Percentiles rank a stretch among this genome's conserved stretches.
Evolutionary conservation across 2,888 invertebrate genomes (phyloP).

Genomic region (Argyresthia albistria): DNA sequence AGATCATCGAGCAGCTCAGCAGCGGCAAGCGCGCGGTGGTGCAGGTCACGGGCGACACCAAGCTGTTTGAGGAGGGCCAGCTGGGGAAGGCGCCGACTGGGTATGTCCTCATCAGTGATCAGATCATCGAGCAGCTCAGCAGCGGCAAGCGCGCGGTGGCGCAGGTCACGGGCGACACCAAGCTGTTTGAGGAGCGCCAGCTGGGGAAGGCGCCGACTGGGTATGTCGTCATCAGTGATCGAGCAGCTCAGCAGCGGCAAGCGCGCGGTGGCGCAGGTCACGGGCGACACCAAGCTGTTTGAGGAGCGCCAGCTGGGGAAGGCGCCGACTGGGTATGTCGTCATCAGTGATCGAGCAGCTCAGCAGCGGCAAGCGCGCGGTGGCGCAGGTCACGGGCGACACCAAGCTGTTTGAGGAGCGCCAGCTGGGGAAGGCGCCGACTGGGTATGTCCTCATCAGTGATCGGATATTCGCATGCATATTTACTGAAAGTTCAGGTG

Average conservation of each 20-base stretch:
- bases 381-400: conserved; percentile 84
- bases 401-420: conserved; percentile 93
- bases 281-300: conserved; percentile 87
- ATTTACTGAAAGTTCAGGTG: too few species aligned
- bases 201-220: conserved; percentile 90
- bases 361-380: too few species aligned
- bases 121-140: conserved; percentile 86
- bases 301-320: conserved; percentile 90
- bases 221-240: conserved; percentile 67
- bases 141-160: too few species aligned
- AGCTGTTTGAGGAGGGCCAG: conserved; percentile 90
- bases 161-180: conserved; percentile 87
- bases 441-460: conserved; percentile 77
- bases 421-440: conserved; percentile 87
- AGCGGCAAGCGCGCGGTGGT: too few species aligned
- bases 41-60: conserved; percentile 87
- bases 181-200: conserved; percentile 90
- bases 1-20: conserved; percentile 86
- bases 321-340: conserved; percentile 84
- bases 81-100: conserved; percentile 90
- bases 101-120: conserved; percentile 65
- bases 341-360: conserved; percentile 77
- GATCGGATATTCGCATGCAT: too few species aligned
- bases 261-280: too few species aligned
- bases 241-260: conserved; percentile 88